Percentiles rank a stretch among this genome's conserved stretches.
phyloP scores from a whole-genome alignment of 2,797 vertebrate genomes.

The Steatocranus sp. region DNA sequence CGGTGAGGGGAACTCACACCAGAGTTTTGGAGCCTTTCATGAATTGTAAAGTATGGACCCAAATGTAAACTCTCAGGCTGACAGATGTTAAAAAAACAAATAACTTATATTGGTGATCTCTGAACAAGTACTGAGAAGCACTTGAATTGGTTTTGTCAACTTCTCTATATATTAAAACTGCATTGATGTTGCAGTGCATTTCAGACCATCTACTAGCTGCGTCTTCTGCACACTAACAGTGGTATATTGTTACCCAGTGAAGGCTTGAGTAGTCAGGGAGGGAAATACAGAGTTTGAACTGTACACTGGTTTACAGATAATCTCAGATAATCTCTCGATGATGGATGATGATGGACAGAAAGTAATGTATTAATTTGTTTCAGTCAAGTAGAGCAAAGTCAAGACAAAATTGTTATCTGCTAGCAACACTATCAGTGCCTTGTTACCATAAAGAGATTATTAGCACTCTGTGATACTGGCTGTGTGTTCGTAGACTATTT shows the following conservation, averaged over 20 bases:
- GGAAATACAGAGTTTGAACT: background rate
- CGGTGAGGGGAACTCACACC: fast-evolving
- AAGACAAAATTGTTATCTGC: background rate
- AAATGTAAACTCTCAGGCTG: background rate
- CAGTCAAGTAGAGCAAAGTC: background rate
- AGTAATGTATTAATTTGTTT: background rate
- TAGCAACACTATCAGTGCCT: background rate
- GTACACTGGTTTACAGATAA: background rate
- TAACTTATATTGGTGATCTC: background rate
- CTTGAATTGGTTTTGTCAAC: background rate
- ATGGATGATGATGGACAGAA: background rate
- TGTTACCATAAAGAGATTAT: background rate
- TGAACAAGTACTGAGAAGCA: background rate
- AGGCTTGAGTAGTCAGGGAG: background rate
- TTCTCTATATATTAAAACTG: background rate
- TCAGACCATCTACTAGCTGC: background rate
- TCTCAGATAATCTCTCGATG: background rate
- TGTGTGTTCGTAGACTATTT: background rate
- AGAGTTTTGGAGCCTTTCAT: background rate
- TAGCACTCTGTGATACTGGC: background rate
- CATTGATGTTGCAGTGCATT: background rate
- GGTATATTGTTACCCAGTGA: background rate
- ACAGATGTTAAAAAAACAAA: background rate
- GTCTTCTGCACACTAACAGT: background rate
- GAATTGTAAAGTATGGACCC: background rate